Evolutionary conservation across 2,113 vertebrate genomes (phyloP).

Genomic region (Nesogale talazaci): DNA sequence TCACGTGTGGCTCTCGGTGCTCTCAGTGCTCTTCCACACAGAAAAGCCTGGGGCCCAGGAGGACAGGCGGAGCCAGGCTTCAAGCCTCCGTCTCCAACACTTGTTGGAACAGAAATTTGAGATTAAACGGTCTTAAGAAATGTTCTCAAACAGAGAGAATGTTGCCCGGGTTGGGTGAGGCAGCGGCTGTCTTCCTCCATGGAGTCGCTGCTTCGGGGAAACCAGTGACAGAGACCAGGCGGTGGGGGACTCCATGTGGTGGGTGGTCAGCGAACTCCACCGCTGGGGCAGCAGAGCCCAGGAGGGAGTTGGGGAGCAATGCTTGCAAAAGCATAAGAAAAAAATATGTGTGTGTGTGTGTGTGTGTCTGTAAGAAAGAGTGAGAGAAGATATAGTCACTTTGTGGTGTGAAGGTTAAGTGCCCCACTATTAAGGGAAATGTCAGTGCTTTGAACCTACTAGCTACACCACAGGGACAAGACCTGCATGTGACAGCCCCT

Average conservation of each 20-base stretch:
- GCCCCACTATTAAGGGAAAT: neutral
- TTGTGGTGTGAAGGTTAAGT: neutral
- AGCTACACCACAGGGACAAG: neutral
- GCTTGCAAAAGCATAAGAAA: neutral
- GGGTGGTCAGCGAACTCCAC: accelerated
- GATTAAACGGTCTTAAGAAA: constrained; percentile 13
- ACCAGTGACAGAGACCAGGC: accelerated
- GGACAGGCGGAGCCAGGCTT: neutral
- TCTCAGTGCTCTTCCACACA: neutral
- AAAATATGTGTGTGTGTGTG: neutral
- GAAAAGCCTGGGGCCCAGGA: neutral
- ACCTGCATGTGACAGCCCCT: neutral
- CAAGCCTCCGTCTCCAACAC: neutral
- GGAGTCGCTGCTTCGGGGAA: neutral
- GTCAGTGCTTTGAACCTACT: neutral
- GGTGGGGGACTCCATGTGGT: too few species aligned
- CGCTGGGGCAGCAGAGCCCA: neutral
- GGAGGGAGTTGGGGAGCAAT: neutral
- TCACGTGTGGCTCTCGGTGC: neutral
- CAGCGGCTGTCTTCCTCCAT: neutral
- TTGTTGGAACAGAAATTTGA: constrained; percentile 11
- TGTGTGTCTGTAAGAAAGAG: too few species aligned
- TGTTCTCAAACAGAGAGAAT: neutral
- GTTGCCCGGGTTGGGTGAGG: neutral
- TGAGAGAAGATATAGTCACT: neutral